phyloP scores from a whole-genome alignment of 2,113 vertebrate genomes.

The Dicaeum eximium region DNA sequence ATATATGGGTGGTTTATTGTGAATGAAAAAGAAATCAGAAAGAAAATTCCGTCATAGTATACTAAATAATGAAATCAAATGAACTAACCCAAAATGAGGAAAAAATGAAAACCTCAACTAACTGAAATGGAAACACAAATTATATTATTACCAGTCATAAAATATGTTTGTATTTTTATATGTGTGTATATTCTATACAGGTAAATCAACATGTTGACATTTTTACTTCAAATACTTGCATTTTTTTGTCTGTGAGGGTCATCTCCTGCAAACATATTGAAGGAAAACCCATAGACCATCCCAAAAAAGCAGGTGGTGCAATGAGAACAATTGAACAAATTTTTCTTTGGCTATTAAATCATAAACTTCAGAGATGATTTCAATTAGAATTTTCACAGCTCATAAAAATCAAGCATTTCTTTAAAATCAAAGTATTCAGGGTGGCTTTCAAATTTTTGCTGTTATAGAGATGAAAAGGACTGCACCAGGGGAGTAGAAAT shows the following conservation, averaged over 20 bases:
- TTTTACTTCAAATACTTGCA: not conserved
- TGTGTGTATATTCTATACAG: not conserved
- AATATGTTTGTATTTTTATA: not conserved
- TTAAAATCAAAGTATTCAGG: not conserved
- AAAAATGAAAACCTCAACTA: not conserved
- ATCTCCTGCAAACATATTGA: not conserved
- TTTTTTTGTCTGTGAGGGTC: not conserved
- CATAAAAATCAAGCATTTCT: not conserved
- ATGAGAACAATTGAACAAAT: not conserved
- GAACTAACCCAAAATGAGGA: not conserved
- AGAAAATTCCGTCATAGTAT: not conserved
- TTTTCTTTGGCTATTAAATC: not conserved
- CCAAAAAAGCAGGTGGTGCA: not conserved
- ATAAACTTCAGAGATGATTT: not conserved
- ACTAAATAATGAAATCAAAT: not conserved
- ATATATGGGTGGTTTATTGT: not conserved
- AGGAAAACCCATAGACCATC: not conserved
- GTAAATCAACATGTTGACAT: not conserved
- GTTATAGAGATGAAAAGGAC: not conserved
- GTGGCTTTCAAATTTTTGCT: constrained; percentile 1
- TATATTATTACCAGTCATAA: not conserved
- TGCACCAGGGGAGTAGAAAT: not conserved
- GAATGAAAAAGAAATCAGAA: not conserved
- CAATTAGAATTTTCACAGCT: constrained; percentile 3
- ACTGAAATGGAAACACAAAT: not conserved